Conservation (phyloP, 2,113 vertebrate species). For the Pungitius pungitius region DNA sequence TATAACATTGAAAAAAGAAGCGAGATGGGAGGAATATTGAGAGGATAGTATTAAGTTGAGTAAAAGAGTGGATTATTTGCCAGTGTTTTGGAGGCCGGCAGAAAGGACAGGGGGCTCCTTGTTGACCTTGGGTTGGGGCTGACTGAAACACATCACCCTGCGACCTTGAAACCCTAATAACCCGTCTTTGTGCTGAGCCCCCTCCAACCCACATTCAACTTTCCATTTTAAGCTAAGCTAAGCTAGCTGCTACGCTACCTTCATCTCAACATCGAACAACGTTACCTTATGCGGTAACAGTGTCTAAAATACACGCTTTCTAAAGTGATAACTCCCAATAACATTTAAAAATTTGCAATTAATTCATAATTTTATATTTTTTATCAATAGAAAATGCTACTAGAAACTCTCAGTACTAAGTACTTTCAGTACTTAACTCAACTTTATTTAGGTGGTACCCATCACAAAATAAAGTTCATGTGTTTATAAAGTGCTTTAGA, state of each 20-base stretch:
- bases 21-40: constrained; percentile 20
- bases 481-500: neutral
- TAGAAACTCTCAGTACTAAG: too few relatives aligned
- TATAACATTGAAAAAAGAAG: constrained; percentile 41
- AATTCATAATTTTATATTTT: too few relatives aligned
- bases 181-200: constrained; percentile 21
- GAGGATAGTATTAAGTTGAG: constrained; percentile 52
- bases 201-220: neutral
- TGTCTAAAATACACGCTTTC: too few relatives aligned
- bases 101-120: constrained; percentile 56
- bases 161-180: constrained; percentile 38
- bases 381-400: neutral
- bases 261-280: too few relatives aligned
- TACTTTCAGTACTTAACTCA: neutral
- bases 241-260: too few relatives aligned
- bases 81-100: constrained; percentile 55
- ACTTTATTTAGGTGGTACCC: neutral
- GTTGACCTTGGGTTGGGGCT: constrained; percentile 48
- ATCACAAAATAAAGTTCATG: neutral
- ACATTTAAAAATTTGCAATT: too few relatives aligned
- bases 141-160: constrained; percentile 39
- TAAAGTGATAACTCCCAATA: too few relatives aligned
- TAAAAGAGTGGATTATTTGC: constrained; percentile 61
- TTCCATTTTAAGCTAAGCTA: neutral
- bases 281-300: too few relatives aligned